Percentiles rank a stretch among this genome's conserved stretches.
phyloP scores from a whole-genome alignment of 2,888 invertebrate genomes.

The Stenurella melanura region DNA sequence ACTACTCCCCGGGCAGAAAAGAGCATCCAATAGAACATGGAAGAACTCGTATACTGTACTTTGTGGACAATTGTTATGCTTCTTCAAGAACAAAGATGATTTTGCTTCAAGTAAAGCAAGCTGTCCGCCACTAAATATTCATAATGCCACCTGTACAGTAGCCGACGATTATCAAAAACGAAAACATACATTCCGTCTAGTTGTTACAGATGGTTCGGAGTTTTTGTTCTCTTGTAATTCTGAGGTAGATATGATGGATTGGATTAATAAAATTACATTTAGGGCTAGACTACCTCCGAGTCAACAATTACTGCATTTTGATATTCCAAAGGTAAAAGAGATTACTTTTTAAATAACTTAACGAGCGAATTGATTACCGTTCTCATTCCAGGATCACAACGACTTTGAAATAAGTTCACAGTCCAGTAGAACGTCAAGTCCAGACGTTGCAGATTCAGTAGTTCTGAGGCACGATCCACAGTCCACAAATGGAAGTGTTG shows the following conservation, averaged over 20 bases:
- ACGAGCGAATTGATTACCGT: not conserved
- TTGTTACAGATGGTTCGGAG: constrained; percentile 93
- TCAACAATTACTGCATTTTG: constrained; percentile 90
- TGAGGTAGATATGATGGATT: constrained; percentile 87
- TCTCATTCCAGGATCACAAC: constrained; percentile 65
- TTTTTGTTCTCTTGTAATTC: constrained; percentile 89
- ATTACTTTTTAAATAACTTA: constrained; percentile 2
- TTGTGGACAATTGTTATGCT: constrained; percentile 97
- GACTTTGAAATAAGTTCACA: constrained; percentile 74
- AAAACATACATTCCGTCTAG: constrained; percentile 93
- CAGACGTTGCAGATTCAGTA: constrained; percentile 72
- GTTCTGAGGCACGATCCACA: constrained; percentile 69
- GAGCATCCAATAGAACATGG: constrained; percentile 97
- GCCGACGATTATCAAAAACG: constrained; percentile 97
- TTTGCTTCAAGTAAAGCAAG: constrained; percentile 92
- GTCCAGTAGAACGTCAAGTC: constrained; percentile 76
- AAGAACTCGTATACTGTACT: constrained; percentile 95
- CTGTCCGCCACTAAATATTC: constrained; percentile 88
- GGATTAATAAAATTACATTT: constrained; percentile 94
- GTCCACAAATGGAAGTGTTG: constrained; percentile 67
- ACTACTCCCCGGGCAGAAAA: constrained; percentile 92
- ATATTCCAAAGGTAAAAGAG: constrained; percentile 73
- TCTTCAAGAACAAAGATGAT: constrained; percentile 96
- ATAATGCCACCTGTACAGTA: constrained; percentile 87
- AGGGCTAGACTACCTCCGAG: constrained; percentile 94